Evolutionary conservation across 2,888 invertebrate species (phyloP), one percentile per base, ranked within the genome.

Genomic region (Cynaeus angustus): DNA sequence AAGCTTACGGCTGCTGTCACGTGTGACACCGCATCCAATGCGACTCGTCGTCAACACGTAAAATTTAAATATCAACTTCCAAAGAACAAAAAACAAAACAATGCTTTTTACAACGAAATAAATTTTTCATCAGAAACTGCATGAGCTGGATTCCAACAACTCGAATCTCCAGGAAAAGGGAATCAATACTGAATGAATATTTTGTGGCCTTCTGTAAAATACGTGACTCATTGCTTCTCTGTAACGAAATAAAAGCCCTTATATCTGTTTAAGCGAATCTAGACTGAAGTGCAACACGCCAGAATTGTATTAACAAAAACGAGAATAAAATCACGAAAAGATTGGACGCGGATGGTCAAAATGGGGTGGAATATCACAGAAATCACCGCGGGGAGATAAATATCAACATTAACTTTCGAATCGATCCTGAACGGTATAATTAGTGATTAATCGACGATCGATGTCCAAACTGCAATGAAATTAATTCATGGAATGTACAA

Each of bases 241-340:
- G 26, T 28, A 62, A 65, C 55, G 66, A 56, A 55, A 56, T 45
- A 56, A 48, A 13, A 48, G 41, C 38, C 43, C 48, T 46, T 56
- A 56, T 56, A 67, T 67, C 59, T 45, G 38, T 45, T 21, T 16
- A 30, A 41, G n/a, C 10, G 37, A 30, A 61, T 61, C 61, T 55
- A 53, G 67, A 67, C 13, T 33, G 37, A 59, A 67, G 67, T 67
- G 59, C 67, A 67, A 59, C 67, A 67, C 67, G 67, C 67, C 67
- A 67, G 59, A 67, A 67, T 59, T 67, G 67, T 59, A 67, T 67
- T 67, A 67, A 67, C 67, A 55, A 52, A 65, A 66, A 48, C 59
- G 48, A 46, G 66, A 50, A 59, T 52, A 43, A 67, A 67, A 67
- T 67, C 59, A 52, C 52, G 67, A 67, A 59, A 67, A 67, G 67